Evolutionary conservation across 2,797 vertebrate genomes (phyloP), one percentile per base, ranked within the genome.

Genomic region (Jordanella pulchra): DNA sequence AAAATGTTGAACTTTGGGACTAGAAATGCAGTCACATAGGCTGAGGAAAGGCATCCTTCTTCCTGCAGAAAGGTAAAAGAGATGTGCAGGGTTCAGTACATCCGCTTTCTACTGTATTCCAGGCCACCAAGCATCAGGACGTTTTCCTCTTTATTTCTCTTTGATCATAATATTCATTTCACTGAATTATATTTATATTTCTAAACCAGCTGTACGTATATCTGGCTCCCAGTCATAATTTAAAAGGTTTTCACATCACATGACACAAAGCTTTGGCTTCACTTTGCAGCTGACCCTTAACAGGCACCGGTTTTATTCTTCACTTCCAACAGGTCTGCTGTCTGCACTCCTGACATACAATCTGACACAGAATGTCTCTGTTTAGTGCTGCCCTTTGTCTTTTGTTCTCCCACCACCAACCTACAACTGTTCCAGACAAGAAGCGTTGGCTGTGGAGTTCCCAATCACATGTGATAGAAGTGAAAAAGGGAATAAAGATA

Each of bases 1-100:
- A 80, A 79, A 84, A 79, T 77, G 73, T 69, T 70, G 76, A 84
- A 82, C 80, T 75, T 60, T 67, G 61, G 68, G 72, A 77, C 60
- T 60, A 51, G 74, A 80, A 76, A 87, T 72, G 71, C 67, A 78
- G 73, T 85, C 79, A 77, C 78, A 73, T 77, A 1, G 1, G 12
- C 71, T 6, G 65, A 45, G 55, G 68, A 78, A 71, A 78, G 75
- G 78, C 72, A 79, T 79, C 64, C 76, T 51, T 88, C 65, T 81
- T 48, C 80, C 79, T 69, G 63, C 73, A 82, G 81, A 74, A 76
- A 76, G 53, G 84, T 69, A 75, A 42, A 30, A 28, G 18, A 21
- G 32, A 13, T 65, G 21, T 67, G 64, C 65, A 14, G 50, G 15
- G 66, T 51, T 78, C 53, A 67, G 17, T 65, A 51, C 21, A 30